Evolutionary conservation across 2,888 invertebrate genomes (phyloP), one percentile per base, ranked within the genome.

Genomic region (Laothoe populi): DNA sequence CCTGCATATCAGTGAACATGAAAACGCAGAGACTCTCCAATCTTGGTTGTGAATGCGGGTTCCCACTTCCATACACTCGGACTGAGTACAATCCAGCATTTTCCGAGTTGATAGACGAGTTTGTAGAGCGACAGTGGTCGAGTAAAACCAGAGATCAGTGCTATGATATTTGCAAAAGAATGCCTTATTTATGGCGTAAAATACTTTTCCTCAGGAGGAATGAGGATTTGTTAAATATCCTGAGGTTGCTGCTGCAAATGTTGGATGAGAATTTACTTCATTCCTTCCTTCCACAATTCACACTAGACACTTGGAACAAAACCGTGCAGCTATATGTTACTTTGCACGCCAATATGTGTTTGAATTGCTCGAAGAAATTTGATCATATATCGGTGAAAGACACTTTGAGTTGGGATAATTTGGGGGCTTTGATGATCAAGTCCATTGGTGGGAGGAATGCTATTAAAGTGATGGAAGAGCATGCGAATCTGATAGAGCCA

Each of bases 141-240:
- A 84, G 77, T 65, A 83, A 90, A 64, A 86, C 88, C 0, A 81
- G 85, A 42, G 86, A 90, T 2, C 87, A 89, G 49, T 94, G 93
- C 67, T 90, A 93, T 44, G 88, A 90, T 69, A 86, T 94, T 45
- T 94, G 95, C 67, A 93, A 91, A 70, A 84, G 86, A 69, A 94
- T 95, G 90, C 95, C 95, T 53, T 94, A 93, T 70, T 87, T 95
- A 75, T 95, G 95, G 94, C 88, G 92, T 61, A 93, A 94, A 69
- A 94, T 94, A 68, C 80, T 95, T 23, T 86, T 91, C 62, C 75
- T 94, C 63, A 83, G 91, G 70, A 78, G 89, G 61, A 89, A 91
- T 44, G 91, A 93, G 69, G 89, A 93, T 65, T 74, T 94, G n/a
- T 75, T 93, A 66, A 92, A 90, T 69, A 82, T 94, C 35, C 70